Evolutionary conservation across 2,797 vertebrate species (phyloP), one percentile per base, ranked within the genome.

Genomic region (Channa striata): DNA sequence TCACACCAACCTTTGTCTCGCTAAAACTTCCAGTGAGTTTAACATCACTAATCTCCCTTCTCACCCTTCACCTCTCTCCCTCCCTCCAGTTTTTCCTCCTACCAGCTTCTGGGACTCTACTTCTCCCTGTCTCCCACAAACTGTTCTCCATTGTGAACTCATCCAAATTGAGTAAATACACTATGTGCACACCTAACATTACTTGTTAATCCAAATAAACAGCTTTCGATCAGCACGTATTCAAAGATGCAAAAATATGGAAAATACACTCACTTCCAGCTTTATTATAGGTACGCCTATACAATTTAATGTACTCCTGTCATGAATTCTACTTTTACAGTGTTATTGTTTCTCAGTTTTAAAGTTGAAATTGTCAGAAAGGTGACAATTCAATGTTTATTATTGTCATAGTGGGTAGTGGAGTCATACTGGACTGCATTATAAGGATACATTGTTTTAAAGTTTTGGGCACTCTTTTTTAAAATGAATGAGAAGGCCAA

Each of bases 31-130:
- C 30, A 46, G 6, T 11, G 36, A 43, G 30, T 63, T 47, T n/a
- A 79, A 70, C 57, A 23, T 78, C 77, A 84, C 83, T 68, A 59
- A 85, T 89, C 89, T 87, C 87, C 87, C 65, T 90, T 87, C 87
- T 87, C 78, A 34, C 89, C 90, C 87, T 92, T 91, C 87, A 92
- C 90, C 82, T 90, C 91, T 86, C 64, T 83, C 60, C 82, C 76
- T 89, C 85, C 85, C 46, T 81, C 60, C 46, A 53, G 43, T 40
- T 67, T 68, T 60, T 59, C 37, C 33, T 50, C 46, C 58, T 6
- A 33, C n/a, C 2, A 12, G 43, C 54, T 12, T 48, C 25, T 63
- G 23, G n/a, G 8, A 23, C 44, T 57, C 50, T 49, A 43, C 47
- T 40, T 51, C 25, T 42, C 56, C 25, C 14, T 6, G 4, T 30